phyloP scores from a whole-genome alignment of 2,888 invertebrate species.

The Hololepta plana region DNA sequence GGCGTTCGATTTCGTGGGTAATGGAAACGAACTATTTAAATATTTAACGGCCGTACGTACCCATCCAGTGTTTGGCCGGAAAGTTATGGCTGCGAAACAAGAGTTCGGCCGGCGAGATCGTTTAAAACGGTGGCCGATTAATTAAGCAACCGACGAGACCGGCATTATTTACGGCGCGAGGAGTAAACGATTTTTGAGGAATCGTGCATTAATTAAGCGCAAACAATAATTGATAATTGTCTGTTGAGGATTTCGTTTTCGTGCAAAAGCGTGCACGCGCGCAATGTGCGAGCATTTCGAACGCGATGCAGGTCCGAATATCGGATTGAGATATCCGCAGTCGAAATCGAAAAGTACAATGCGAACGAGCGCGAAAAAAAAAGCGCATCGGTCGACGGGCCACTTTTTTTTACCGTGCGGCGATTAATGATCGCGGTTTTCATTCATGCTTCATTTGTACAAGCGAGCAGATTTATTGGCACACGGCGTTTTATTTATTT shows the following conservation, averaged over 20 bases:
- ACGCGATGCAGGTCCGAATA: conserved; percentile 14
- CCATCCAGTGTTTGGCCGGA: conserved; percentile 18
- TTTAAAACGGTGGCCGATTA: too few species aligned
- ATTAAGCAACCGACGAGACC: too few species aligned
- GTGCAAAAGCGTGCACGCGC: conserved; percentile 16
- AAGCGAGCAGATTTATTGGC: conserved; percentile 18
- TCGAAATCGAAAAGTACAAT: conserved; percentile 12
- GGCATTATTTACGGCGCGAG: too few species aligned
- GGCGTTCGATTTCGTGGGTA: too few species aligned
- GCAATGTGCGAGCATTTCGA: conserved; percentile 12
- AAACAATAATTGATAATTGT: too few species aligned
- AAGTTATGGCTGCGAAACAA: conserved; percentile 16
- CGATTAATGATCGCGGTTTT: conserved; percentile 23
- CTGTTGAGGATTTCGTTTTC: too few species aligned
- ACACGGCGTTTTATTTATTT: conserved; percentile 16
- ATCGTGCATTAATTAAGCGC: too few species aligned
- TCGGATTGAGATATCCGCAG: conserved; percentile 21
- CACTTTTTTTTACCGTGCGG: conserved; percentile 17
- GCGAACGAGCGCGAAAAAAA: conserved; percentile 2
- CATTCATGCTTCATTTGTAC: conserved; percentile 24
- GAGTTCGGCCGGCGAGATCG: too few species aligned
- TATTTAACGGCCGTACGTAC: conserved; percentile 18
- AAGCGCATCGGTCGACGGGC: conserved; percentile 7
- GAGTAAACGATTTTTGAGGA: too few species aligned
- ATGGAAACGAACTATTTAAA: conserved; percentile 19